phyloP scores from a whole-genome alignment of 2,888 invertebrate species.

The Sphaerophoria taeniata region DNA sequence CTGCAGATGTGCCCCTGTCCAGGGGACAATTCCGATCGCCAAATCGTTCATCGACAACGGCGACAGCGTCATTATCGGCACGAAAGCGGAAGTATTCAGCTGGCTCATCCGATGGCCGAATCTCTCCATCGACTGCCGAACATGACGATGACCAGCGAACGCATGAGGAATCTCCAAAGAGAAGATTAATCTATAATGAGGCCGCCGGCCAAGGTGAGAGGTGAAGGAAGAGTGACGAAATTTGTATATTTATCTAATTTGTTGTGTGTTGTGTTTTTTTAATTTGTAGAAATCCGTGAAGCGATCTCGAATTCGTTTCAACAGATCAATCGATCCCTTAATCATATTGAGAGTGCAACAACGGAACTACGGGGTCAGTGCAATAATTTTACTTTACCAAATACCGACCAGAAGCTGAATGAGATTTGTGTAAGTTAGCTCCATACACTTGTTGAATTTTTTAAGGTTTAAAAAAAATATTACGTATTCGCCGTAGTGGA shows the following conservation, averaged over 20 bases:
- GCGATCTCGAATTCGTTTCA: conserved; percentile 79
- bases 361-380: conserved; percentile 80
- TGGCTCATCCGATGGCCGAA: conserved; percentile 48
- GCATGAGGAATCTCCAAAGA: conserved; percentile 56
- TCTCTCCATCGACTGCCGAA: conserved; percentile 43
- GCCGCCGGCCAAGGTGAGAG: conserved; percentile 64
- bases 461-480: neutral
- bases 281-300: conserved; percentile 78
- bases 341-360: conserved; percentile 79
- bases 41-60: neutral
- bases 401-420: conserved; percentile 79
- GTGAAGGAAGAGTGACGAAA: conserved; percentile 28
- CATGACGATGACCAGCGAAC: conserved; percentile 22
- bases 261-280: neutral
- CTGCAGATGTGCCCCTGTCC: conserved; percentile 41
- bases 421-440: conserved; percentile 80
- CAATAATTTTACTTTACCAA: conserved; percentile 79
- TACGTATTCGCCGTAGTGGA: neutral
- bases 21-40: conserved; percentile 50
- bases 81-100: conserved; percentile 64
- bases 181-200: conserved; percentile 63
- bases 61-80: conserved; percentile 48
- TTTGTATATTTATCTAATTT: conserved; percentile 31
- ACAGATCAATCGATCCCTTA: conserved; percentile 79
- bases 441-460: neutral